These are phyloP conservation scores for Pelosia muscerda DNA, from an alignment of 2,888 invertebrate species.

Conservation along the genomic window DNA sequence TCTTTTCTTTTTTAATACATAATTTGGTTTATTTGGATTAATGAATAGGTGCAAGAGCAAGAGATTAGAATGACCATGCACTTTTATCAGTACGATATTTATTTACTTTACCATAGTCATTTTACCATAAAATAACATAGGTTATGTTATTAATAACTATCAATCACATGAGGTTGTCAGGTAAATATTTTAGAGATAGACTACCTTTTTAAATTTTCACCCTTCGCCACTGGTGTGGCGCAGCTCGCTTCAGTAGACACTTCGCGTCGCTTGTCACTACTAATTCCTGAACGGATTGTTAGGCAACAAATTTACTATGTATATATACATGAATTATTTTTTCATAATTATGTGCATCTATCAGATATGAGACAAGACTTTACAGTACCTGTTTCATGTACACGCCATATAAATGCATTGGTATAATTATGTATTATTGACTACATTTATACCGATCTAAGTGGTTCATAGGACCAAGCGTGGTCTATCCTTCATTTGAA, in stretches of 20 bases:
- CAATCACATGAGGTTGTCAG: neutral
- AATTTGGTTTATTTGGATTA: too few species aligned
- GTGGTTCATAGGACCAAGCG: too few species aligned
- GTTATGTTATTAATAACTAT: neutral
- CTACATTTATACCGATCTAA: too few species aligned
- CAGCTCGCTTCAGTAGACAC: conserved; percentile 1
- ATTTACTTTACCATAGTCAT: too few species aligned
- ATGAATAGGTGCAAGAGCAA: too few species aligned
- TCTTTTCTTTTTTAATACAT: too few species aligned
- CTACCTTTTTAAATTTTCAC: conserved; percentile 4
- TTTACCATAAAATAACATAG: neutral
- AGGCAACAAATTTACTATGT: conserved; percentile 1
- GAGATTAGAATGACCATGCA: too few species aligned
- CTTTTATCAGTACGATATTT: too few species aligned
- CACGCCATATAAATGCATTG: too few species aligned
- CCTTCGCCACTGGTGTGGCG: neutral
- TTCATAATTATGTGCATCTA: neutral
- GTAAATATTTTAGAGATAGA: neutral
- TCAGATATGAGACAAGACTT: neutral
- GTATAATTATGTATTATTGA: too few species aligned
- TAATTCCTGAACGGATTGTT: conserved; percentile 4
- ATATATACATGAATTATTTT: neutral
- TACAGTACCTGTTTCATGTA: neutral
- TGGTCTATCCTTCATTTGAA: neutral
- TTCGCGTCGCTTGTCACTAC: conserved; percentile 4